phyloP scores from a whole-genome alignment of 2,113 vertebrate genomes.

The Cebus imitator region DNA sequence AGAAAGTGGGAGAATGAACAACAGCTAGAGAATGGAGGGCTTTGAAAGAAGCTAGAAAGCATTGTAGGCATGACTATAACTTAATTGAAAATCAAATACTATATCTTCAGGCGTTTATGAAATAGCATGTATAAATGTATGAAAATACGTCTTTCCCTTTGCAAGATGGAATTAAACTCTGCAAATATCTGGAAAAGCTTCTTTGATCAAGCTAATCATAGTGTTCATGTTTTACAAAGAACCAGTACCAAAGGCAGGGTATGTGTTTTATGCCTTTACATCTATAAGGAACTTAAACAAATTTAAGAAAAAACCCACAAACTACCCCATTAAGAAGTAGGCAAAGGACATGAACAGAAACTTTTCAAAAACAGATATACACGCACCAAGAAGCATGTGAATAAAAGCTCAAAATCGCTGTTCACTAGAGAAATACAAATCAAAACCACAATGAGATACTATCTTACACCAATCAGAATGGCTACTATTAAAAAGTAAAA shows the following conservation, averaged over 20 bases:
- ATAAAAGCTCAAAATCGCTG: too few relatives aligned
- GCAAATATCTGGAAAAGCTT: neutral
- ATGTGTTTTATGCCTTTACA: neutral
- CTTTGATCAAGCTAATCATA: neutral
- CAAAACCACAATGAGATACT: too few relatives aligned
- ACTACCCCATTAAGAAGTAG: too few relatives aligned
- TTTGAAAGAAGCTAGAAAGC: neutral
- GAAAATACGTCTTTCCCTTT: neutral
- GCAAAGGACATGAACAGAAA: too few relatives aligned
- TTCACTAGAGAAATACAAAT: too few relatives aligned
- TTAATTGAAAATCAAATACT: neutral
- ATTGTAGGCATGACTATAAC: neutral
- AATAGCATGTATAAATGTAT: neutral
- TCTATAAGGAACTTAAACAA: too few relatives aligned
- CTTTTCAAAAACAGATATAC: too few relatives aligned
- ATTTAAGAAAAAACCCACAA: too few relatives aligned
- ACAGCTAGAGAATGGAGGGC: neutral
- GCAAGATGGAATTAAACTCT: neutral
- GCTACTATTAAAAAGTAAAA: too few relatives aligned
- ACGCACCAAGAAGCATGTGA: too few relatives aligned
- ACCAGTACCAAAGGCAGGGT: neutral
- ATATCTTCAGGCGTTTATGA: neutral
- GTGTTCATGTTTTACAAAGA: neutral
- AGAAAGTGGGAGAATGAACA: neutral
- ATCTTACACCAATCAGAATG: too few relatives aligned